Percentiles rank a stretch among this genome's conserved stretches.
Evolutionary conservation across 2,113 vertebrate species (phyloP).

Genomic region (Cyphotilapia sp.): DNA sequence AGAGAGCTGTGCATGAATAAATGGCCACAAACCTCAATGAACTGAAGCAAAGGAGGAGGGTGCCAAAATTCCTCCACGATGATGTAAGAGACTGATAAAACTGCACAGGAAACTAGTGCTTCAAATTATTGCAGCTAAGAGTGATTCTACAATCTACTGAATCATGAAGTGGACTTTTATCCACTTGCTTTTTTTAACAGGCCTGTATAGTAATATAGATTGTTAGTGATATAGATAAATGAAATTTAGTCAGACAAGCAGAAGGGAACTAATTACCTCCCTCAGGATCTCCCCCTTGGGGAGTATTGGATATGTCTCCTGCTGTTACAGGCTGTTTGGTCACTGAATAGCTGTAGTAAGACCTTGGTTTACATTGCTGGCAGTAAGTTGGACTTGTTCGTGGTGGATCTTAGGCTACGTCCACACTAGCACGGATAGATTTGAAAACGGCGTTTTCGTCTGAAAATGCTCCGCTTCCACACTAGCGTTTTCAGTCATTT

Average conservation of each 20-base stretch:
- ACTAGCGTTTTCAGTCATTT: too few relatives aligned
- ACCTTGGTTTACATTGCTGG: neutral
- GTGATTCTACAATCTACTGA: neutral
- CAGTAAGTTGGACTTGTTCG: rapidly evolving
- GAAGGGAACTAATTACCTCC: rapidly evolving
- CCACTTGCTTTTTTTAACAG: neutral
- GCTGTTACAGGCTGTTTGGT: neutral
- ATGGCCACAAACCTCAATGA: neutral
- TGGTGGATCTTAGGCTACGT: neutral
- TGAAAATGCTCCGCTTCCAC: too few relatives aligned
- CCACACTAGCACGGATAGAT: neutral
- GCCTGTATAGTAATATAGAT: neutral
- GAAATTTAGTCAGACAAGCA: neutral
- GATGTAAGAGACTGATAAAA: neutral
- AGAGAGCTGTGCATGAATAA: neutral
- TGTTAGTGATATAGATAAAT: neutral
- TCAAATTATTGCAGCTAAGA: neutral
- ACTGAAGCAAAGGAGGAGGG: neutral
- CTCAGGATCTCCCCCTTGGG: neutral
- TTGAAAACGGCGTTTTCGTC: rapidly evolving
- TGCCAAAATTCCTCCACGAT: rapidly evolving
- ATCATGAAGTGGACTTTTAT: neutral
- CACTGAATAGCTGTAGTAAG: rapidly evolving
- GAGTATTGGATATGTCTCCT: neutral
- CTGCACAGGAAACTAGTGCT: rapidly evolving